Conservation (phyloP, 2,113 vertebrate species). For the Alethe castanea region DNA sequence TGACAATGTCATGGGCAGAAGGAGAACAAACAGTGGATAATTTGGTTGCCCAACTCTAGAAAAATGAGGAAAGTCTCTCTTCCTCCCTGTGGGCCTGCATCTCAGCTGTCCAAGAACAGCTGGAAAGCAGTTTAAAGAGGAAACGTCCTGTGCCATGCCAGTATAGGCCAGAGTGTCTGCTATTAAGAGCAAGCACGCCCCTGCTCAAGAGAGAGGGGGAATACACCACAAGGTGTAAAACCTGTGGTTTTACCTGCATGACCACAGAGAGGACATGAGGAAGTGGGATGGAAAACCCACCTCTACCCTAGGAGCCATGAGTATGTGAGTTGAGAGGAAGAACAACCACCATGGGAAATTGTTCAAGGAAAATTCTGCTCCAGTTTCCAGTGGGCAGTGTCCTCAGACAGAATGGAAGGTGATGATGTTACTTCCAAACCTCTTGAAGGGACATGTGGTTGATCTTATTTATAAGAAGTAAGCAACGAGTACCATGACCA, state of each 20-base stretch:
- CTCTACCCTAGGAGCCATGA: not conserved
- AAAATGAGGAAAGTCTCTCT: not conserved
- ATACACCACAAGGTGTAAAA: not conserved
- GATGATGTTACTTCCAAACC: not conserved
- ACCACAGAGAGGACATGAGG: not conserved
- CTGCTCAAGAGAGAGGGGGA: not conserved
- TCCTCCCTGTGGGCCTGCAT: not conserved
- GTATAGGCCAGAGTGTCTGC: not conserved
- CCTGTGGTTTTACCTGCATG: not conserved
- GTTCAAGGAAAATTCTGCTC: not conserved
- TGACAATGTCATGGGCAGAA: not conserved
- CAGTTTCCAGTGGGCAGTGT: not conserved
- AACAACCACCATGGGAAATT: not conserved
- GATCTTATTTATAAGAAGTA: not conserved
- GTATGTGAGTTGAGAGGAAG: not conserved
- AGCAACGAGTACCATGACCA: not conserved
- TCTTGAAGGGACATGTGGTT: not conserved
- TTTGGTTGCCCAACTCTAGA: not conserved
- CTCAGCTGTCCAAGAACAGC: not conserved
- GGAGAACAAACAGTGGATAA: not conserved
- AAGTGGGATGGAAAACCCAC: not conserved
- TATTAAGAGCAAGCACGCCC: not conserved
- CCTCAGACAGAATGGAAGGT: not conserved
- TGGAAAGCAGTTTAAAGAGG: not conserved
- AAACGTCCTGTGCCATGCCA: not conserved